Percentiles rank a stretch among this genome's conserved stretches.
phyloP scores from a whole-genome alignment of 2,797 vertebrate species.

The Eulemur rubriventer region DNA sequence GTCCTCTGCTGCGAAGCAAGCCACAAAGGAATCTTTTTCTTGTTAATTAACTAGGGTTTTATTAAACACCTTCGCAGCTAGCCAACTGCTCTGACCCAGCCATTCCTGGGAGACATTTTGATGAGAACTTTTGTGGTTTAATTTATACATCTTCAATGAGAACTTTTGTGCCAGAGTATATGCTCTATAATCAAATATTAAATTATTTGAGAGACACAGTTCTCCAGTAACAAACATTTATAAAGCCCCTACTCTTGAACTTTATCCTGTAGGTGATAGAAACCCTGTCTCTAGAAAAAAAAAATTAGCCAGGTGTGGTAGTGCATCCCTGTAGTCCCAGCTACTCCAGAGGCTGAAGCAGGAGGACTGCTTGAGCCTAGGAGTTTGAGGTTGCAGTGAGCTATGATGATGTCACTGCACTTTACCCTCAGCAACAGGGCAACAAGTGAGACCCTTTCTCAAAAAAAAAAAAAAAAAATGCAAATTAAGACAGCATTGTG shows the following conservation, averaged over 20 bases:
- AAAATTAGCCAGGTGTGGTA: neutral
- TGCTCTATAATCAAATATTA: neutral
- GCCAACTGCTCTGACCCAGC: constrained; percentile 74
- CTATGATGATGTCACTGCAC: neutral
- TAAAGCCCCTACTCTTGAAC: neutral
- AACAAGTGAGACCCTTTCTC: neutral
- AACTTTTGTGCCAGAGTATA: neutral
- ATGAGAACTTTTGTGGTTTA: constrained; percentile 62
- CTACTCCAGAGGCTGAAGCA: neutral
- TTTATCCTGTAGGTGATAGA: neutral
- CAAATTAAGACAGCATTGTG: constrained; percentile 9
- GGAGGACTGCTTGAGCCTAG: neutral
- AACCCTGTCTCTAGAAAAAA: too few species aligned
- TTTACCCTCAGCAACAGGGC: neutral
- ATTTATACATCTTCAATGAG: constrained; percentile 43
- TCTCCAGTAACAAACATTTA: neutral
- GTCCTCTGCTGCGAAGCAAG: constrained; percentile 45
- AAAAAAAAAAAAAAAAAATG: neutral
- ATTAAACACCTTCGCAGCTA: constrained; percentile 79
- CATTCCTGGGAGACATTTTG: constrained; percentile 61
- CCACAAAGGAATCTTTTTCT: constrained; percentile 74
- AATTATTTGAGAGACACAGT: neutral
- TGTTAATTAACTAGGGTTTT: constrained; percentile 80
- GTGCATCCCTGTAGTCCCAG: neutral
- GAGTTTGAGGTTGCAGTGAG: neutral